Evolutionary conservation across 2,888 invertebrate genomes (phyloP).

Genomic region (Pomacea canaliculata): DNA sequence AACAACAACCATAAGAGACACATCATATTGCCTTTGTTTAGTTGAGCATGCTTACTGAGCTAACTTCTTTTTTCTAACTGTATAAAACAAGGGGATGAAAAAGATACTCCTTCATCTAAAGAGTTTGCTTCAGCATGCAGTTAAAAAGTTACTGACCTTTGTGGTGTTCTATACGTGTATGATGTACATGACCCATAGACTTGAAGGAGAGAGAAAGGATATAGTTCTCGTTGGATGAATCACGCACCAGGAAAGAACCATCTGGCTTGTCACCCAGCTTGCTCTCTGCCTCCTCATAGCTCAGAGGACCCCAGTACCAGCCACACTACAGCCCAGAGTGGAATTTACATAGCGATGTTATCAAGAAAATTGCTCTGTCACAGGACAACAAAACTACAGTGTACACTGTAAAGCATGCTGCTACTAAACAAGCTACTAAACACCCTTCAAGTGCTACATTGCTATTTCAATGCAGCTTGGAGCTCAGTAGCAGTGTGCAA

Average conservation of each 20-base stretch:
- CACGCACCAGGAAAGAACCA: constrained; percentile 84
- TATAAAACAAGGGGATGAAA: too few species aligned
- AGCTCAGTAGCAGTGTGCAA: too few species aligned
- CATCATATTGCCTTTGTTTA: too few species aligned
- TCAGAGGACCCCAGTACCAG: constrained; percentile 87
- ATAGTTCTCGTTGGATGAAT: constrained; percentile 80
- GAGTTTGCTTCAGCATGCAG: too few species aligned
- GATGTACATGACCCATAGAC: constrained; percentile 77
- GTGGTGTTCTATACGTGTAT: constrained; percentile 81
- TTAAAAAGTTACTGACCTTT: constrained; percentile 72
- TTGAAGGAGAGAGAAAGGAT: constrained; percentile 83
- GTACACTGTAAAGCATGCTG: neutral
- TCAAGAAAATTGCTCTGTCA: too few species aligned
- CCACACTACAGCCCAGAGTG: constrained; percentile 58
- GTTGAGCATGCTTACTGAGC: too few species aligned
- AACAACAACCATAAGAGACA: too few species aligned
- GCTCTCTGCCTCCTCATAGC: constrained; percentile 80
- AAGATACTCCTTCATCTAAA: too few species aligned
- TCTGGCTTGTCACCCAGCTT: constrained; percentile 79
- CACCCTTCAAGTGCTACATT: too few species aligned
- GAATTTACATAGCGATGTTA: neutral
- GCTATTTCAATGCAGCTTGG: too few species aligned
- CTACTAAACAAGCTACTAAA: neutral
- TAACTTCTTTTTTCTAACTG: too few species aligned
- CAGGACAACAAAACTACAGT: neutral